Percentiles rank a stretch among this genome's conserved stretches.
Evolutionary conservation across 2,113 vertebrate genomes (phyloP).

Genomic region (Amphiprion percula): DNA sequence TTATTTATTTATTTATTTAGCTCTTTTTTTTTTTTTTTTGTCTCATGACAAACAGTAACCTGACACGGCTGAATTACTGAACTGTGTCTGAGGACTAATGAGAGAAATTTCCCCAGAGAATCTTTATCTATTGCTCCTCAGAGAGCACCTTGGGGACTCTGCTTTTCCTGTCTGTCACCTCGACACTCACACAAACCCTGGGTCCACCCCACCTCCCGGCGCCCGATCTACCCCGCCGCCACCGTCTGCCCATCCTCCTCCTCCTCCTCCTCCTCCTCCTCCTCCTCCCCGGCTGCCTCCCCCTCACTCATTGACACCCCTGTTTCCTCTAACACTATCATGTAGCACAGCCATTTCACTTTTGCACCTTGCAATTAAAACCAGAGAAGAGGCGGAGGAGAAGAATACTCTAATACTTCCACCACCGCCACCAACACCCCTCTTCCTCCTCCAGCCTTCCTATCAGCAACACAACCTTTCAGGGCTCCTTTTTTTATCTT

Average conservation of each 20-base stretch:
- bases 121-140: conserved; percentile 94
- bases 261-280: conserved; percentile 69
- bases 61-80: conserved; percentile 95
- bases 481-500: conserved; percentile 48
- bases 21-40: conserved; percentile 54
- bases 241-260: conserved; percentile 88
- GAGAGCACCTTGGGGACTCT: conserved; percentile 94
- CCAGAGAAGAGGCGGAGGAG: conserved; percentile 85
- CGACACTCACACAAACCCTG: conserved; percentile 23
- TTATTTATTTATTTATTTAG: conserved; percentile 37
- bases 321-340: conserved; percentile 92
- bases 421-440: neutral
- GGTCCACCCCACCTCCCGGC: conserved; percentile 63
- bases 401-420: conserved; percentile 70
- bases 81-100: conserved; percentile 98
- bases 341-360: conserved; percentile 95
- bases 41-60: conserved; percentile 93
- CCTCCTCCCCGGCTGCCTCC: conserved; percentile 76
- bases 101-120: conserved; percentile 95
- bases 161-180: conserved; percentile 92
- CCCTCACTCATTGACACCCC: conserved; percentile 91
- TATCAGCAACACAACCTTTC: conserved; percentile 68
- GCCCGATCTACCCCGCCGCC: conserved; percentile 63
- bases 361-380: conserved; percentile 98
- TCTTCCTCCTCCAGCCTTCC: conserved; percentile 29